Conservation (phyloP, 2,888 invertebrate genomes). For the Matsumyia berberina region DNA sequence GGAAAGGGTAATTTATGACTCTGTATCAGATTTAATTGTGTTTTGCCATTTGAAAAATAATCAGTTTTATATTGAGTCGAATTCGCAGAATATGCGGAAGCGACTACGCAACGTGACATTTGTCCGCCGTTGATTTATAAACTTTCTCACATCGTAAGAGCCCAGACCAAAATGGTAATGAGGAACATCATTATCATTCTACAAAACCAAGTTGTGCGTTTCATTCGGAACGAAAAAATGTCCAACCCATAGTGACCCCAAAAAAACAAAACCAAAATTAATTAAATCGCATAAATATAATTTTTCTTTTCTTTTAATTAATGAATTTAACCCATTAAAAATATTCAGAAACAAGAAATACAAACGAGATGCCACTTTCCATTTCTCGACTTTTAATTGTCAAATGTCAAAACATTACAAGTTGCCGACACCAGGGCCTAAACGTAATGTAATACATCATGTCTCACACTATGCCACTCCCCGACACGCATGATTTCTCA, state of each 20-base stretch:
- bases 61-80: conserved; percentile 2
- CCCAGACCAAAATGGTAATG: background rate
- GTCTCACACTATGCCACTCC: conserved; percentile 39
- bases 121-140: too few species aligned
- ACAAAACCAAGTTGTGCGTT: background rate
- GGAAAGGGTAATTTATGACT: conserved; percentile 37
- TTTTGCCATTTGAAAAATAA: conserved; percentile 23
- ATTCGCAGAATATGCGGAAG: conserved; percentile 30
- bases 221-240: too few species aligned
- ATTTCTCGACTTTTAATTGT: conserved; percentile 52
- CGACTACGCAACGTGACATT: too few species aligned
- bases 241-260: conserved; percentile 34
- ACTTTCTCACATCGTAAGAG: background rate
- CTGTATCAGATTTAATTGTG: conserved; percentile 14
- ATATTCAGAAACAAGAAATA: conserved; percentile 3
- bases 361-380: conserved; percentile 49
- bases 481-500: conserved; percentile 41
- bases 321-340: conserved; percentile 40
- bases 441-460: conserved; percentile 53
- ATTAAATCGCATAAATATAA: conserved; percentile 29
- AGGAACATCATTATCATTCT: conserved; percentile 20
- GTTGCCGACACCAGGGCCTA: conserved; percentile 34
- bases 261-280: conserved; percentile 37
- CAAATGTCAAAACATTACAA: conserved; percentile 62
- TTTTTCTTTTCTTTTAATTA: conserved; percentile 33